Conservation (phyloP, 2,113 vertebrate species). For the Podarcis muralis region DNA sequence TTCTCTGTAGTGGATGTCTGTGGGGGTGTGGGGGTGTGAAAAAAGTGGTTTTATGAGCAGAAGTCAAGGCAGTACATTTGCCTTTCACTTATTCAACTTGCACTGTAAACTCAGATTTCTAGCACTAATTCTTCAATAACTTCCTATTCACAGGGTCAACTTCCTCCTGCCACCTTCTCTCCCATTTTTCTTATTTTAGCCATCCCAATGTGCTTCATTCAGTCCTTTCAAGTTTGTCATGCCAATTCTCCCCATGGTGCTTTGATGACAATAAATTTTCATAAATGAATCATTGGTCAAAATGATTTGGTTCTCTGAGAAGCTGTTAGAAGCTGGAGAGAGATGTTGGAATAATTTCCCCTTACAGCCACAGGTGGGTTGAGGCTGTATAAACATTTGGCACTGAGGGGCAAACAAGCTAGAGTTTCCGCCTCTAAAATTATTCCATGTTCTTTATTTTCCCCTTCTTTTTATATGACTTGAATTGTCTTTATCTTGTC, state of each 20-base stretch:
- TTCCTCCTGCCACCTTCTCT: neutral
- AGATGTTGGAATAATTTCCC: too few relatives aligned
- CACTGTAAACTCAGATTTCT: neutral
- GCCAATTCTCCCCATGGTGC: neutral
- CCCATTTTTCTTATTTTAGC: neutral
- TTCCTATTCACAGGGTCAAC: neutral
- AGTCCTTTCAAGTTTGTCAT: neutral
- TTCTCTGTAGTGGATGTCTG: neutral
- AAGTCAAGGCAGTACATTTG: neutral
- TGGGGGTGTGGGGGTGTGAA: too few relatives aligned
- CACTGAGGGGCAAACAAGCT: neutral
- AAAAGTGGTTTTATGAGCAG: neutral
- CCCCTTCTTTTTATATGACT: neutral
- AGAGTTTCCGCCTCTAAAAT: neutral
- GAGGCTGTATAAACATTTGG: neutral
- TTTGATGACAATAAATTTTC: neutral
- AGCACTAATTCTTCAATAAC: neutral
- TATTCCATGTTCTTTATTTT: neutral
- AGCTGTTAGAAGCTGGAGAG: too few relatives aligned
- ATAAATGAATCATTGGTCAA: slow-evolving; percentile 8
- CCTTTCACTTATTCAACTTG: too few relatives aligned
- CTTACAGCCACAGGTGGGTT: neutral
- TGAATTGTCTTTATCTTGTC: neutral
- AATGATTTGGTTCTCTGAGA: neutral
- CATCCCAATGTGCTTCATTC: neutral